A percentile compares a stretch with the other conserved stretches of the same genome.
phyloP scores from a whole-genome alignment of 2,888 invertebrate species.

The Cosmia trapezina region DNA sequence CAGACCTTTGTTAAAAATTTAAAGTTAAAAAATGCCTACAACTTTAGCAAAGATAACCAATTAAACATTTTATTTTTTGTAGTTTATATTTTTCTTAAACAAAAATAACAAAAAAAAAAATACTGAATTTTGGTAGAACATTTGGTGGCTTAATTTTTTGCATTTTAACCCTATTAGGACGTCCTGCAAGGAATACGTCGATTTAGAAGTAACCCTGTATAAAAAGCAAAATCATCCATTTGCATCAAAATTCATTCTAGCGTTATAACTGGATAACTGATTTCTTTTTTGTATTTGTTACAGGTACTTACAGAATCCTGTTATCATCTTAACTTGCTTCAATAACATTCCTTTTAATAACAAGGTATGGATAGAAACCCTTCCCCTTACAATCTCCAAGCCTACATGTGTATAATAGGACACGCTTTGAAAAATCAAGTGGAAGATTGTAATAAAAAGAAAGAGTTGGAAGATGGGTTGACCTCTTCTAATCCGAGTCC shows the following conservation, averaged over 20 bases:
- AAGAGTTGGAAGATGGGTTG: conserved; percentile 43
- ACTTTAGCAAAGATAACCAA: too few species aligned
- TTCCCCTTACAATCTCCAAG: conserved; percentile 18
- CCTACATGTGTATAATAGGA: background rate
- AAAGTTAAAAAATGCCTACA: too few species aligned
- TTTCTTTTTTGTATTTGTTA: conserved; percentile 23
- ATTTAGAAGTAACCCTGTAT: too few species aligned
- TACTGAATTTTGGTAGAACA: too few species aligned
- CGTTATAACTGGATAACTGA: conserved; percentile 1
- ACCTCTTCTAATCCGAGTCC: conserved; percentile 43
- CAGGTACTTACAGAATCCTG: conserved; percentile 27
- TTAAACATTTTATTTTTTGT: too few species aligned
- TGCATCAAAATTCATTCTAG: background rate
- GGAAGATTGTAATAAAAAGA: conserved; percentile 41
- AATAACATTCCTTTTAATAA: background rate
- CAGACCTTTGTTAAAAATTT: too few species aligned
- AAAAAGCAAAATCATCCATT: background rate
- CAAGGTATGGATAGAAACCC: conserved; percentile 27
- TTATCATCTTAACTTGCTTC: conserved; percentile 14
- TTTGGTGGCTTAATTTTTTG: too few species aligned
- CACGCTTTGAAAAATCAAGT: conserved; percentile 38
- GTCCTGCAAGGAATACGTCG: too few species aligned
- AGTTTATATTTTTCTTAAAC: too few species aligned
- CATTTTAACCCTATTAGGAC: too few species aligned
- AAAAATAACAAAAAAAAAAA: too few species aligned